phyloP scores from a whole-genome alignment of 2,797 vertebrate genomes.

The Tympanoctomys barrerae region DNA sequence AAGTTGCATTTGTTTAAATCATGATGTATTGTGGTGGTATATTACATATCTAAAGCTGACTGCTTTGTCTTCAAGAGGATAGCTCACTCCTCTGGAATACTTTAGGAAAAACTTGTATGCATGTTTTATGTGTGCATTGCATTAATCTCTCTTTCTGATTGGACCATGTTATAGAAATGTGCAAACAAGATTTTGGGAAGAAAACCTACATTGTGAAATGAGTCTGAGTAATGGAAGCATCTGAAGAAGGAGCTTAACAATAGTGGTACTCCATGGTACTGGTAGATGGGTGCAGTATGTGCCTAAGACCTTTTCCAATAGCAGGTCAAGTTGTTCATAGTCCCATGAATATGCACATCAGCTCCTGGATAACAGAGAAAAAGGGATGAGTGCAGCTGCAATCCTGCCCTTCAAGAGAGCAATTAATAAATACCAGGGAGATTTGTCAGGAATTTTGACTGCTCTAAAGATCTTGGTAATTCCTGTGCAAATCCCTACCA shows the following conservation, averaged over 20 bases:
- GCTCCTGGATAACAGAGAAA: background rate
- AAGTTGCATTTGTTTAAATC: background rate
- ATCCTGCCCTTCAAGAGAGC: conserved; percentile 37
- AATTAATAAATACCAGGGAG: conserved; percentile 5
- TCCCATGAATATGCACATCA: background rate
- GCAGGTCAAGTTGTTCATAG: background rate
- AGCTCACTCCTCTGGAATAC: background rate
- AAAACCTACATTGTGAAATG: background rate
- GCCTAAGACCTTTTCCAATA: background rate
- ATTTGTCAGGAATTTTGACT: conserved; percentile 49
- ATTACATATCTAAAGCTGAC: background rate
- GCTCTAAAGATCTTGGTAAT: conserved; percentile 68
- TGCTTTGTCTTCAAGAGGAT: background rate
- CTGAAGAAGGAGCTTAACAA: background rate
- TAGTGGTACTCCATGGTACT: background rate
- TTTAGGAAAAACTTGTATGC: too few species aligned
- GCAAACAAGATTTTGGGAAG: background rate
- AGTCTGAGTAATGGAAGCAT: background rate
- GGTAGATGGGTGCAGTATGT: background rate
- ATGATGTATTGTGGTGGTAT: background rate
- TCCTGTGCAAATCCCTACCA: conserved; percentile 42
- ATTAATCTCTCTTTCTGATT: background rate
- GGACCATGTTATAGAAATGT: background rate
- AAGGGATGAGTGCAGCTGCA: background rate
- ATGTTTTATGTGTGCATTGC: background rate